phyloP scores from a whole-genome alignment of 2,797 vertebrate species.

The Anguilla marmorata region DNA sequence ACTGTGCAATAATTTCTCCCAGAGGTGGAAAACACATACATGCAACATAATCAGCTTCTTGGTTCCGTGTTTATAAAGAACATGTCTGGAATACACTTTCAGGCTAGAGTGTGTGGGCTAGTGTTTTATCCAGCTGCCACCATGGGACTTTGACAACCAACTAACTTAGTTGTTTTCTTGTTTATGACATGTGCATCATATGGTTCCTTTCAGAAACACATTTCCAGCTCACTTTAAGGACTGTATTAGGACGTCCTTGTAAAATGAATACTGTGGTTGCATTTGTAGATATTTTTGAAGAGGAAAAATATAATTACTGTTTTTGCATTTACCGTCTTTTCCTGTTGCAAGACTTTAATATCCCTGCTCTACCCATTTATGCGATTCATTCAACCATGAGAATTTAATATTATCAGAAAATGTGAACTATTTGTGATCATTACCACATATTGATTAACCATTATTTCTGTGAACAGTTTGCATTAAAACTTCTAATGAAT shows the following conservation, averaged over 20 bases:
- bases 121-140: background rate
- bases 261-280: background rate
- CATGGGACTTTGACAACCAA: background rate
- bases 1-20: background rate
- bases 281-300: background rate
- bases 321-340: conserved; percentile 28
- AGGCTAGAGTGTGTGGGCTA: too few species aligned
- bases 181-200: background rate
- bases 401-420: conserved; percentile 54
- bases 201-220: background rate
- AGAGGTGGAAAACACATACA: background rate
- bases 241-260: background rate
- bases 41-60: background rate
- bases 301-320: background rate
- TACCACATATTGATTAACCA: conserved; percentile 65
- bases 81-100: background rate
- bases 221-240: background rate
- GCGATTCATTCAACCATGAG: conserved; percentile 53
- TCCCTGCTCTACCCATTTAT: conserved; percentile 47
- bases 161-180: background rate
- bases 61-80: background rate
- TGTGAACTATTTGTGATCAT: conserved; percentile 62
- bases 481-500: background rate
- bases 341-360: conserved; percentile 33
- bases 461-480: conserved; percentile 51